phyloP scores from a whole-genome alignment of 2,113 vertebrate species.

The Protobothrops flavoviridis region DNA sequence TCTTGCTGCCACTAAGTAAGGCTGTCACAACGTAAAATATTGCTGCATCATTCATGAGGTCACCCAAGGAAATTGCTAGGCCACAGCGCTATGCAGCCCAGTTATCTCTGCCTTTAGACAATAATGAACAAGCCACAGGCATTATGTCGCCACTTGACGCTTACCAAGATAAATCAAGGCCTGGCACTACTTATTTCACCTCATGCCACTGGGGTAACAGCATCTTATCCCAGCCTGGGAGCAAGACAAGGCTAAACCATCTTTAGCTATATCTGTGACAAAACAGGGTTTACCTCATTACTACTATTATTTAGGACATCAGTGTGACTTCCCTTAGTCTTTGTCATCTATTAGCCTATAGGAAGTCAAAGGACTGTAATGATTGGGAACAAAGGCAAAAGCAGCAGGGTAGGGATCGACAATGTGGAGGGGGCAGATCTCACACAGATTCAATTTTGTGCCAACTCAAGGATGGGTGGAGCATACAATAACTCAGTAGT shows the following conservation, averaged over 20 bases:
- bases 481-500: not conserved
- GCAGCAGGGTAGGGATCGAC: not conserved
- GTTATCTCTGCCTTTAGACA: not conserved
- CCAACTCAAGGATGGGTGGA: not conserved
- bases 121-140: not conserved
- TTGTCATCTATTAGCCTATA: not conserved
- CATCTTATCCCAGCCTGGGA: not conserved
- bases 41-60: not conserved
- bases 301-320: not conserved
- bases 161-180: not conserved
- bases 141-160: not conserved
- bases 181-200: not conserved
- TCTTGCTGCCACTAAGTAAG: not conserved
- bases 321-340: not conserved
- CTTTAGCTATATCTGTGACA: not conserved
- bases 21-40: not conserved
- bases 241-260: not conserved
- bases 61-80: not conserved
- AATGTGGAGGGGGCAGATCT: not conserved
- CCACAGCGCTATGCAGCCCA: not conserved
- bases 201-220: not conserved
- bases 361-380: not conserved
- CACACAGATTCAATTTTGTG: not conserved
- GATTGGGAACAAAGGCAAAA: not conserved
- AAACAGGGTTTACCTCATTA: not conserved